Base-by-base conservation (phyloP, 2,888 invertebrate genomes). In the Eupeodes latifasciatus region DNA sequence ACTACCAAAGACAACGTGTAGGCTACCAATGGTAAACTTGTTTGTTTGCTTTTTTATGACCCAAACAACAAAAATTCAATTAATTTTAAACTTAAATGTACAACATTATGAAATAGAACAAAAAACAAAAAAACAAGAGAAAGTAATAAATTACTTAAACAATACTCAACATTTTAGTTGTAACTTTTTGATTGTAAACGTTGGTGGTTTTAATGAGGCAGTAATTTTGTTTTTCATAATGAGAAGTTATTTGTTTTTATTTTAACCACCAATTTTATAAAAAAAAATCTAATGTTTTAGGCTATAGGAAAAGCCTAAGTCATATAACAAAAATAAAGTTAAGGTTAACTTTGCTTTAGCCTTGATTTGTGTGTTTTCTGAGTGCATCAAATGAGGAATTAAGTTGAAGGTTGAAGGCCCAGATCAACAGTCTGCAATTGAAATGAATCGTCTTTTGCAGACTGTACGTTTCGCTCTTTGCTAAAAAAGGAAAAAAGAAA, bases 71-170 rank as follows among this genome's bases (percentile, higher is more conserved):
- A 27, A 27, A 27, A 27, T 3, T 27, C 27, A 27, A 27, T 27
- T 27, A 27, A 67, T 27, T 51, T 36, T 71, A 44, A 55, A 76
- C 53, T 82, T 82, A 47, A 67, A 72, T 87, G 86, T 87, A 80
- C 71, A 83, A 71, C 76, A 66, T 64, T 71, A 72, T 71, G 27
- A 69, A 64, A 72, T 55, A 78, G 19, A 69, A 74, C 66, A 62
- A 34, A 64, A 16, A 40, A 7, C 36, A 36, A 64, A 53, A 16
- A 49, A 87, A 79, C 76, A 87, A 87, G 83, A 87, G 83, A 87
- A 49, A 87, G 83, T 80, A 87, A 87, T 87, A 87, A 87, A 87
- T 77, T 83, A 87, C 79, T 79, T 66, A 9, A 2, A 36, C 4
- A 40, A 69, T 69, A 71, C 40, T 44, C 71, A 4, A 40, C 27